Conservation (phyloP, 2,113 vertebrate genomes). For the Marmota monax region DNA sequence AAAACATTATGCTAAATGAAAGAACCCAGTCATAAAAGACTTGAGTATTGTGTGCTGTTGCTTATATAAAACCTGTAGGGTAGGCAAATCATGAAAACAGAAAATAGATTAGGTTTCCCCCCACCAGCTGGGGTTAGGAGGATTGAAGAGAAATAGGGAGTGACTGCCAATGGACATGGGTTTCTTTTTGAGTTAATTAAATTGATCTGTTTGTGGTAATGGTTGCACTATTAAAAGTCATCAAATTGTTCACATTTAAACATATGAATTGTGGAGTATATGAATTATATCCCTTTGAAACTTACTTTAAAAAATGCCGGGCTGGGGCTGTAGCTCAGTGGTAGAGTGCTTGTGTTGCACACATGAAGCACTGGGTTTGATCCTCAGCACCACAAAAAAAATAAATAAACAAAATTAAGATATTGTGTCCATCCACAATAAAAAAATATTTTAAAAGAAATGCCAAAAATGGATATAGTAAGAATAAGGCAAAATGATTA, state of each 20-base stretch:
- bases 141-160: not conserved
- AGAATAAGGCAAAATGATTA: not conserved
- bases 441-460: too few species aligned
- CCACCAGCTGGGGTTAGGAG: not conserved
- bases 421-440: too few species aligned
- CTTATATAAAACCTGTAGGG: not conserved
- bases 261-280: not conserved
- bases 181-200: not conserved
- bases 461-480: not conserved
- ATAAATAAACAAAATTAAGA: too few species aligned
- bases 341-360: too few species aligned
- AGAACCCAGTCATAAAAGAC: not conserved
- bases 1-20: not conserved
- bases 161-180: not conserved
- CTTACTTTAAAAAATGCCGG: not conserved
- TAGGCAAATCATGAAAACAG: not conserved
- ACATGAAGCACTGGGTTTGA: too few species aligned
- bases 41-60: not conserved
- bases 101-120: not conserved
- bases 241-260: not conserved
- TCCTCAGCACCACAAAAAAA: too few species aligned
- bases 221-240: not conserved
- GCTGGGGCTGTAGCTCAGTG: too few species aligned
- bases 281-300: conserved; percentile 4
- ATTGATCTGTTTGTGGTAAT: not conserved